phyloP scores from a whole-genome alignment of 2,888 invertebrate genomes.

The Plagodis pulveraria region DNA sequence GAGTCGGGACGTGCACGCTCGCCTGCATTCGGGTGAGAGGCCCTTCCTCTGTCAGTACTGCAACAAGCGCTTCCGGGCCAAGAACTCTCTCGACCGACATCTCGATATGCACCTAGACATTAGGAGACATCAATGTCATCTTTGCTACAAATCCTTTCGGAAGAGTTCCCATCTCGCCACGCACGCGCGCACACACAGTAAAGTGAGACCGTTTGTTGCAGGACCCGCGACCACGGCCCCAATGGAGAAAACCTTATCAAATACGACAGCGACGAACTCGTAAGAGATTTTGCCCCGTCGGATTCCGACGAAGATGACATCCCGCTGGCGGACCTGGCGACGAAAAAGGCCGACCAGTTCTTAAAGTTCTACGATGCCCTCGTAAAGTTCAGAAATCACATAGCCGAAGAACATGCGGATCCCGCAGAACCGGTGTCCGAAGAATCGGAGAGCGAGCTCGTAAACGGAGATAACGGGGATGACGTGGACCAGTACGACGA shows the following conservation, averaged over 20 bases:
- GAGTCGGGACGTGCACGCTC: conserved; percentile 69
- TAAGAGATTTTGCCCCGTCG: not conserved
- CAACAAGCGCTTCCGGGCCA: conserved; percentile 59
- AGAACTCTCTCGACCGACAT: conserved; percentile 61
- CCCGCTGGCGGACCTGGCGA: conserved; percentile 17
- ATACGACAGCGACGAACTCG: conserved; percentile 1
- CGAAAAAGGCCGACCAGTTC: conserved; percentile 5
- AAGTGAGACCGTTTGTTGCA: conserved; percentile 24
- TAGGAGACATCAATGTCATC: conserved; percentile 58
- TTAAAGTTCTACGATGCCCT: conserved; percentile 61
- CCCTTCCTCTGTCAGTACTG: conserved; percentile 77
- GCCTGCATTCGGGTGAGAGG: conserved; percentile 72
- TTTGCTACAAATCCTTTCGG: conserved; percentile 66
- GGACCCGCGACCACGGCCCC: not conserved
- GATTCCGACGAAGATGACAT: conserved; percentile 16
- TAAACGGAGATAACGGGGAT: conserved; percentile 26
- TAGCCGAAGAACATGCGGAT: conserved; percentile 31
- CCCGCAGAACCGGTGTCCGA: conserved; percentile 47
- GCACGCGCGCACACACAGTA: conserved; percentile 62
- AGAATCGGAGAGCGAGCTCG: conserved; percentile 42
- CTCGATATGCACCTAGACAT: conserved; percentile 61
- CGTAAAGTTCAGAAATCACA: conserved; percentile 64
- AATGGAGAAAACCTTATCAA: not conserved
- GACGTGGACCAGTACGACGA: conserved; percentile 61
- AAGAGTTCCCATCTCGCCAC: conserved; percentile 63